Evolutionary conservation across 1,140 invertebrate species (phyloP).

Genomic region (Eriosoma lanigerum): DNA sequence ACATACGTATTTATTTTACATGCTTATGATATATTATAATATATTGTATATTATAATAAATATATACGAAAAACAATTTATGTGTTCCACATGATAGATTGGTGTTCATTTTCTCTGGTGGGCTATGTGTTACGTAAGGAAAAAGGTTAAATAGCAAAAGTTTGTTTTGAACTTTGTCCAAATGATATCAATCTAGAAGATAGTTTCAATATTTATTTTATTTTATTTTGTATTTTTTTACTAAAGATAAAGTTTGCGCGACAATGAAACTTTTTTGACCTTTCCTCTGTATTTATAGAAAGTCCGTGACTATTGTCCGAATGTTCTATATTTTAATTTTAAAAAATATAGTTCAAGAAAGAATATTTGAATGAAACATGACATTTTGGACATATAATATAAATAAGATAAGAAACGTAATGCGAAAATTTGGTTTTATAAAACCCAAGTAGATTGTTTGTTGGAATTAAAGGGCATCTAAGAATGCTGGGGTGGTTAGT

Average conservation of each 20-base stretch:
- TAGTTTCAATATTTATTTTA: slow-evolving; percentile 27
- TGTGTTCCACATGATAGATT: neutral
- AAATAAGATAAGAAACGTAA: slow-evolving; percentile 37
- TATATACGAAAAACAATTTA: neutral
- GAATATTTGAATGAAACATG: slow-evolving; percentile 30
- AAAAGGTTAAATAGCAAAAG: slow-evolving; percentile 32
- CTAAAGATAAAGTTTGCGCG: neutral
- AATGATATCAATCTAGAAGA: slow-evolving; percentile 18
- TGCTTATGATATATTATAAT: too few relatives aligned
- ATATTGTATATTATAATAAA: neutral
- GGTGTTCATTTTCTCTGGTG: neutral
- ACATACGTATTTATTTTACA: too few relatives aligned
- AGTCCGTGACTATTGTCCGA: neutral
- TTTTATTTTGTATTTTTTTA: slow-evolving; percentile 26
- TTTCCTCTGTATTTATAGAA: neutral
- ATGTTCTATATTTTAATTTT: slow-evolving; percentile 8
- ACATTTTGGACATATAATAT: slow-evolving; percentile 5
- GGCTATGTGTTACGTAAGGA: neutral
- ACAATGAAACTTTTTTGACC: slow-evolving; percentile 42
- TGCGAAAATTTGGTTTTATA: slow-evolving; percentile 20
- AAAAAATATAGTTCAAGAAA: neutral
- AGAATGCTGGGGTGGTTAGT: neutral
- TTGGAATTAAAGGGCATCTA: slow-evolving; percentile 25
- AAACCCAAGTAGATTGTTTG: neutral
- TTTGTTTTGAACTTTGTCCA: slow-evolving; percentile 19